A percentile compares a stretch with the other conserved stretches of the same genome.
Evolutionary conservation across 2,888 invertebrate species (phyloP).

Genomic region (Chalcosyrphus nemorum): DNA sequence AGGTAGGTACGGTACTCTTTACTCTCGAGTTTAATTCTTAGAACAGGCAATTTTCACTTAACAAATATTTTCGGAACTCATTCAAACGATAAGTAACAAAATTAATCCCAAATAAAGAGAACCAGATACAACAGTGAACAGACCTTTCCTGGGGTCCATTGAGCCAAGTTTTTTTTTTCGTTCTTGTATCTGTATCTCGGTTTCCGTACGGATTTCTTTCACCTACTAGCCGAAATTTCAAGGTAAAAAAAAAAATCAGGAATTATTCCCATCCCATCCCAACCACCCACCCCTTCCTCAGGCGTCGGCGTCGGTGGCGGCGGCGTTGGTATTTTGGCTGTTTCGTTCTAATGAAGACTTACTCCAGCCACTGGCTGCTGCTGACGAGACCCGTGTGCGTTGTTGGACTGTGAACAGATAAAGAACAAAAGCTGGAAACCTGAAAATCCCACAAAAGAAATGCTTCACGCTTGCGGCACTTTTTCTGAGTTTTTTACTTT

Average conservation of each 20-base stretch:
- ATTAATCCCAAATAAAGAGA: constrained; percentile 28
- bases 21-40: neutral
- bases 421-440: constrained; percentile 45
- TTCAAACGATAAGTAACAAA: constrained; percentile 29
- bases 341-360: constrained; percentile 37
- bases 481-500: no score
- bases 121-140: neutral
- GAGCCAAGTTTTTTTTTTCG: neutral
- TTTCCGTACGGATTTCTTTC: constrained; percentile 20
- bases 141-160: constrained; percentile 22
- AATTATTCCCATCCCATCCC: constrained; percentile 20
- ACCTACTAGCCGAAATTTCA: constrained; percentile 50
- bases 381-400: constrained; percentile 17
- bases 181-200: constrained; percentile 10
- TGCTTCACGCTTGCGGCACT: constrained; percentile 44
- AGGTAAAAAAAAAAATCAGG: constrained; percentile 38
- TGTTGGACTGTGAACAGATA: constrained; percentile 6
- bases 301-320: neutral
- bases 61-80: constrained; percentile 1
- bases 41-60: constrained; percentile 17
- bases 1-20: no score
- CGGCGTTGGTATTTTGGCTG: neutral
- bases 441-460: constrained; percentile 60
- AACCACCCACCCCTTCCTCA: neutral
- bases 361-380: neutral